Evolutionary conservation across 2,888 invertebrate genomes (phyloP), one percentile per base, ranked within the genome.

Genomic region (Herminia tarsipennalis): DNA sequence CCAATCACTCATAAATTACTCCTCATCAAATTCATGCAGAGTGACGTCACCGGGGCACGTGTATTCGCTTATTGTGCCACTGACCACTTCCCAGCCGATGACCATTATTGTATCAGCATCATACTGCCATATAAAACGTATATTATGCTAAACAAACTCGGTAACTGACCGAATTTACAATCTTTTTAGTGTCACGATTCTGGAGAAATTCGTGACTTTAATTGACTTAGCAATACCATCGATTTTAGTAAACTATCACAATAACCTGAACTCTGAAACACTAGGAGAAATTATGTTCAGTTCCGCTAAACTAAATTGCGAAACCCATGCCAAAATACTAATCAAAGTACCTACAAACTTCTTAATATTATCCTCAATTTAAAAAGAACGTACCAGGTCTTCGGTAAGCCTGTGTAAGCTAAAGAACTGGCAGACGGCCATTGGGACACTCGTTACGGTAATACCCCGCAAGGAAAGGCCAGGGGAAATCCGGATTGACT

Each of bases 71-170:
- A 69, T 59, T 56, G 57, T 46, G 40, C 54, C 64, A 62, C 65
- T 56, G 54, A 52, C 47, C 57, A 65, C 69, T 71, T 75, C 72
- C 75, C 66, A 52, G 38, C 35, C 47, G 43, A 41, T 44, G 25
- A 47, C 51, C 42, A 46, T 54, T 50, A 37, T 49, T 46, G 37
- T 20, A 46, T 17, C 46, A 48, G 38, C 42, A 20, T 32, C 37
- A 56, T 25, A 10, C 25, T 1, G 0, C 35, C 18, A 27, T 27
- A 27, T 36, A 36, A 36, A 25, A 1, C 8, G 8, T 2, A 22
- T 22, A 22, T 22, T n/a, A n/a, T n/a, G n/a, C 22, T 8, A 8
- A 22, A 9, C 16, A 5, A 29, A 9, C 9, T 28, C 18, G 16
- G 32, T 5, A 38, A 30, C 29, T 30, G 17, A 8, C 10, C 6